Evolutionary conservation across 1,140 invertebrate species (phyloP), one percentile per base, ranked within the genome.

Genomic region (Hesperophylax magnus): DNA sequence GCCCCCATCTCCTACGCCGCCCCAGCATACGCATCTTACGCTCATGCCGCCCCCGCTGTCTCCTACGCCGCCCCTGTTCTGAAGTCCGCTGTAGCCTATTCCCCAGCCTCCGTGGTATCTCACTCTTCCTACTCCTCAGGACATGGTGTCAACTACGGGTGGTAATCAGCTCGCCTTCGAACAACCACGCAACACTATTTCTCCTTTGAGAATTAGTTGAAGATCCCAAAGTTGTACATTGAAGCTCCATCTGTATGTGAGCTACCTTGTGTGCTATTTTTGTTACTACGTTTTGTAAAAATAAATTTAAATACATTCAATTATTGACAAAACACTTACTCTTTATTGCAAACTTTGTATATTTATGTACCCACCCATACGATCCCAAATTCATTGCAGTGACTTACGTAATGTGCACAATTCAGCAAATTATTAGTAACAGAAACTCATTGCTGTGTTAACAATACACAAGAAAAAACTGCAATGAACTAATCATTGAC

Each of bases 101-200:
- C 88, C 24, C 85, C 86, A 58, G 83, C 85, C 11, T 82, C 85
- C 9, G 86, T 84, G 1, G 85, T 85, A 3, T 77, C 83, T 60
- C 81, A 83, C 77, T 56, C 81, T 69, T 63, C 78, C 34, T 76
- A 71, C 85, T 81, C 82, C 82, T 80, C 81, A 34, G 85, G 82
- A 74, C 60, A 80, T 47, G 82, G 82, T 54, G 78, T 74, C 18
- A 77, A 77, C 80, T 84, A 84, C 34, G 82, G 65, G 0, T 84
- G 82, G 82, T 84, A 80, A 84, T 34, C 24, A 18, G 3, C 34
- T 22, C 5, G n/a, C 7, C 39, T 9, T 47, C 61, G 27, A 77
- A 17, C 14, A 52, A 7, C 15, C 54, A 76, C 11, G 6, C 11
- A 2, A 2, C 54, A 31, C 18, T 17, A 76, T 17, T n/a, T 54